Percentiles rank a stretch among this genome's conserved stretches.
Evolutionary conservation across 1,140 invertebrate genomes (phyloP).

Genomic region (Caenorhabditis remanei): DNA sequence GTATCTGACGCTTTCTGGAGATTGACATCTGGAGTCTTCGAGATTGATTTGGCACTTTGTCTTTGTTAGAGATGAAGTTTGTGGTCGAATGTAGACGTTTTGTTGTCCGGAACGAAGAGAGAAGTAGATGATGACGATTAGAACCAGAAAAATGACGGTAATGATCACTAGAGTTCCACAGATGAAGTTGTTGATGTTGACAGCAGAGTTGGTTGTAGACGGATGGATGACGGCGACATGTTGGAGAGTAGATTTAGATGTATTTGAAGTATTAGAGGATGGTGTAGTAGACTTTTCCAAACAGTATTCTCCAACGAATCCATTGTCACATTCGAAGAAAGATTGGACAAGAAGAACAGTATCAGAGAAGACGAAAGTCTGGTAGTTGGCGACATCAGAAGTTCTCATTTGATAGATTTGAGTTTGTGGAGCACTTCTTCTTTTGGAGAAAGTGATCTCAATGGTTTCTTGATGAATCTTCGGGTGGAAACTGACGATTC

Average conservation of each 20-base stretch:
- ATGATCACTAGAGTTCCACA: neutral
- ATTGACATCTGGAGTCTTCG: neutral
- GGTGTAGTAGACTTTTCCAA: neutral
- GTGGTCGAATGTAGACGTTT: slow-evolving; percentile 1
- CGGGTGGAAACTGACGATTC: slow-evolving; percentile 8
- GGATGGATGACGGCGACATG: neutral
- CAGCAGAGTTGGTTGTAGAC: neutral
- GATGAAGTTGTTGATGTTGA: neutral
- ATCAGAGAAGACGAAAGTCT: neutral
- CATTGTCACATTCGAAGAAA: slow-evolving; percentile 1
- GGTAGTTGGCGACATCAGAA: neutral
- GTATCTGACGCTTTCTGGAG: neutral
- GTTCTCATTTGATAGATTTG: neutral
- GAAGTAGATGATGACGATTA: neutral
- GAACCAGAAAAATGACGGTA: neutral
- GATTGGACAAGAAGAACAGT: slow-evolving; percentile 3
- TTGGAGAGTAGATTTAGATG: neutral
- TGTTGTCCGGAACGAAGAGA: neutral
- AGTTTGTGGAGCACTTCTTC: neutral
- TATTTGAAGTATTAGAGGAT: neutral
- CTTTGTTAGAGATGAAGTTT: neutral
- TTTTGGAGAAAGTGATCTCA: neutral
- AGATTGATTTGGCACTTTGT: neutral
- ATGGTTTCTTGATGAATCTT: neutral
- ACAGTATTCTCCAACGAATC: neutral